Evolutionary conservation across 2,113 vertebrate genomes (phyloP).

Genomic region (Neopipo cinnamomea): DNA sequence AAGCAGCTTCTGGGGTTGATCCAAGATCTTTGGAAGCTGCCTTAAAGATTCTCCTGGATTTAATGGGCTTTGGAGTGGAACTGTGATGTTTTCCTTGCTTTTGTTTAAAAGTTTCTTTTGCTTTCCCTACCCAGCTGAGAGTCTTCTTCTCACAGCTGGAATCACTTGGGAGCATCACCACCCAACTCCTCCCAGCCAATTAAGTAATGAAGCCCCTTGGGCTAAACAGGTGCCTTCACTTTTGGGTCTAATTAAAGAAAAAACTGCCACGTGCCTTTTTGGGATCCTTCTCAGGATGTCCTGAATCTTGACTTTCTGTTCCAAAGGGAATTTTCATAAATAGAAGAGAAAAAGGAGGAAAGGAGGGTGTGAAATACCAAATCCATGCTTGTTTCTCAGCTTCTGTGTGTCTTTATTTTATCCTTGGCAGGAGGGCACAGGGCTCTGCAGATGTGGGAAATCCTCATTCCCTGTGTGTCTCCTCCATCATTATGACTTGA

Average conservation of each 20-base stretch:
- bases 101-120: not conserved
- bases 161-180: not conserved
- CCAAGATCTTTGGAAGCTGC: not conserved
- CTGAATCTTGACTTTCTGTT: not conserved
- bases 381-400: rapidly evolving
- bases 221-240: not conserved
- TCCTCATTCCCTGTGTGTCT: not conserved
- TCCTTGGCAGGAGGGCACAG: not conserved
- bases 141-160: not conserved
- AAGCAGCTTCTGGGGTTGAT: not conserved
- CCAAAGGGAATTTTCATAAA: rapidly evolving
- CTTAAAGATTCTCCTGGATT: not conserved
- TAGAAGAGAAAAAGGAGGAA: rapidly evolving
- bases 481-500: rapidly evolving
- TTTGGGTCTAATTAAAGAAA: not conserved
- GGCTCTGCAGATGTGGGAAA: not conserved
- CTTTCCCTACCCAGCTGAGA: not conserved
- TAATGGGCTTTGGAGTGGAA: not conserved
- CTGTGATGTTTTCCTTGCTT: not conserved
- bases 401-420: rapidly evolving
- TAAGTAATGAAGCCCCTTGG: not conserved
- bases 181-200: not conserved
- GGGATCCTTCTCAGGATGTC: rapidly evolving
- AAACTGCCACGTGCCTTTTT: rapidly evolving
- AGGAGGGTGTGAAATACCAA: rapidly evolving